These are phyloP conservation scores for Noctilio leporinus DNA, from an alignment of 2,113 vertebrate species.

Conservation along the genomic window DNA sequence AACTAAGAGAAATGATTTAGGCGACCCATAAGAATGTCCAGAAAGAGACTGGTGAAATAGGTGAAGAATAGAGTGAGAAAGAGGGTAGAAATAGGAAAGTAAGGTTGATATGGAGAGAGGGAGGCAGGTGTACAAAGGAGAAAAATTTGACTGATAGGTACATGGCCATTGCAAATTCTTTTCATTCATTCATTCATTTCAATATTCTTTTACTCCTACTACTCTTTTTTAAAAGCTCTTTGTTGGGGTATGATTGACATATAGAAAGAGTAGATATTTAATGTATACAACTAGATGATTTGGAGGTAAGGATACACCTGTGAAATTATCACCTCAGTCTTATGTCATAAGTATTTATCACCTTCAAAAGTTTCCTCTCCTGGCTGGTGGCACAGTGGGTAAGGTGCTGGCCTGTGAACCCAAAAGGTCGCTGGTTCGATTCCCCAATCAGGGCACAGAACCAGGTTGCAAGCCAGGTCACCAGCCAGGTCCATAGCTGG, in stretches of 20 bases:
- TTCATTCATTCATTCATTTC: not conserved
- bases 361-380: not conserved
- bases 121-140: not conserved
- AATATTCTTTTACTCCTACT: not conserved
- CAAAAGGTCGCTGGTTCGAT: no score
- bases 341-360: not conserved
- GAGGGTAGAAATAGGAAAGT: not conserved
- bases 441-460: no score
- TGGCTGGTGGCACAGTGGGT: no score
- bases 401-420: no score
- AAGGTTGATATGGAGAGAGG: accelerated
- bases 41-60: not conserved
- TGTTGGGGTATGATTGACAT: not conserved
- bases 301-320: not conserved
- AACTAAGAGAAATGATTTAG: not conserved
- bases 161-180: not conserved
- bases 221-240: not conserved
- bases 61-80: not conserved
- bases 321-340: not conserved
- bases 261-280: not conserved
- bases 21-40: not conserved
- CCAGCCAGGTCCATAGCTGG: no score
- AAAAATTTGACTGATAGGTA: not conserved
- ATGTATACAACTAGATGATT: no score
- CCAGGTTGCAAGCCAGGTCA: no score